These are phyloP conservation scores for Champsocephalus esox DNA, from an alignment of 2,797 vertebrate genomes.

Conservation along the genomic window DNA sequence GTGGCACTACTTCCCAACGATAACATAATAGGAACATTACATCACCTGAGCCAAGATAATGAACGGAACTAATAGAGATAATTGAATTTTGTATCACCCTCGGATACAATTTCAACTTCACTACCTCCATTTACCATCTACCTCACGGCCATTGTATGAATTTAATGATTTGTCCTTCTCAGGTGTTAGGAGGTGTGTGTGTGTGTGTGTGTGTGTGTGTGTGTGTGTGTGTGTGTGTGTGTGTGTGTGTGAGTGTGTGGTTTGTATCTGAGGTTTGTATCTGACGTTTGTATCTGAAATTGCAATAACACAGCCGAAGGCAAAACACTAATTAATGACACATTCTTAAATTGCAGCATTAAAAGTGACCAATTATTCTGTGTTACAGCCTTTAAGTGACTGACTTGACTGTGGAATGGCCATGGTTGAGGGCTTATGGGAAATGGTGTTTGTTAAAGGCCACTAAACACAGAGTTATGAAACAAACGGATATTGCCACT, in stretches of 20 bases:
- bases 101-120: slow-evolving; percentile 63
- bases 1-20: slow-evolving; percentile 5
- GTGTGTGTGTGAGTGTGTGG: not conserved
- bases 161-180: slow-evolving; percentile 57
- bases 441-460: no score
- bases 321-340: no score
- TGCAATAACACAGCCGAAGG: no score
- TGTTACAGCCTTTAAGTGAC: no score
- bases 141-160: slow-evolving; percentile 44
- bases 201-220: not conserved
- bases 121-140: slow-evolving; percentile 51
- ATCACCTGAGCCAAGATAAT: slow-evolving; percentile 61
- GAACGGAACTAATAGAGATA: slow-evolving; percentile 66
- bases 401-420: no score
- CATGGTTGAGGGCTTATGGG: no score
- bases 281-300: no score
- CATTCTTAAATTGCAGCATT: no score
- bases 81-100: slow-evolving; percentile 64
- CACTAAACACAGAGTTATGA: no score
- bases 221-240: not conserved
- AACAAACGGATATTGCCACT: no score
- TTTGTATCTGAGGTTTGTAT: no score
- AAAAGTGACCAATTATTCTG: no score
- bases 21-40: slow-evolving; percentile 45
- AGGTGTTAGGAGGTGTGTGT: not conserved